These are phyloP conservation scores for Enteromius viviparus DNA, from an alignment of 2,797 vertebrate genomes.

Conservation along the genomic window DNA sequence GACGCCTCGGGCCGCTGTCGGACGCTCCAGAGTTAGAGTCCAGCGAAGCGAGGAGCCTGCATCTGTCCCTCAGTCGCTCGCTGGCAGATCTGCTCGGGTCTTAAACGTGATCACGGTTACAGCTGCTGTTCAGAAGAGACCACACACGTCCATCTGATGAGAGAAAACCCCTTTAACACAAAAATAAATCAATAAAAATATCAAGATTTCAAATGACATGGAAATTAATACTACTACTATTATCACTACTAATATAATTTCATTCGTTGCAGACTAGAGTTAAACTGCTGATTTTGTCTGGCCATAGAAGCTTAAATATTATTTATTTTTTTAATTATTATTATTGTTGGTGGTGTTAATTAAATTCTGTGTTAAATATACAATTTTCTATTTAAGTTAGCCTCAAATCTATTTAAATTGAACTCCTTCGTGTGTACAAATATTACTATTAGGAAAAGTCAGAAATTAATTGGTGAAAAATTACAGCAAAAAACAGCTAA, in stretches of 20 bases:
- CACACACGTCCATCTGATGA: background rate
- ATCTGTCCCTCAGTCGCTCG: constrained; percentile 8
- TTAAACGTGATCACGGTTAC: background rate
- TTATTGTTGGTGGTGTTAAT: no score
- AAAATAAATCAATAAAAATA: no score
- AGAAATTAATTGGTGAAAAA: background rate
- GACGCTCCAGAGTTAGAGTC: background rate
- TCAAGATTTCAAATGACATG: no score
- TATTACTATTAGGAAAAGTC: background rate
- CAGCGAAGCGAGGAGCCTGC: constrained; percentile 29
- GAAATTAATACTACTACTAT: no score
- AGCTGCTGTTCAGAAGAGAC: background rate
- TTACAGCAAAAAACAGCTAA: no score
- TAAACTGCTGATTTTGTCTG: no score
- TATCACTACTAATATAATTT: no score
- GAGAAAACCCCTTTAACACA: background rate
- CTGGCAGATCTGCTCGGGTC: background rate
- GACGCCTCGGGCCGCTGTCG: background rate
- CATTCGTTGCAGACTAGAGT: no score
- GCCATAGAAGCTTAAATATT: background rate
- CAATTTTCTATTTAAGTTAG: background rate
- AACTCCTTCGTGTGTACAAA: no score
- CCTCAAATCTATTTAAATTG: no score
- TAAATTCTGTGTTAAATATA: background rate
- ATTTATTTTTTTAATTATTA: background rate